Evolutionary conservation across 1,140 invertebrate species (phyloP).

Genomic region (Apocrypta bakeri): DNA sequence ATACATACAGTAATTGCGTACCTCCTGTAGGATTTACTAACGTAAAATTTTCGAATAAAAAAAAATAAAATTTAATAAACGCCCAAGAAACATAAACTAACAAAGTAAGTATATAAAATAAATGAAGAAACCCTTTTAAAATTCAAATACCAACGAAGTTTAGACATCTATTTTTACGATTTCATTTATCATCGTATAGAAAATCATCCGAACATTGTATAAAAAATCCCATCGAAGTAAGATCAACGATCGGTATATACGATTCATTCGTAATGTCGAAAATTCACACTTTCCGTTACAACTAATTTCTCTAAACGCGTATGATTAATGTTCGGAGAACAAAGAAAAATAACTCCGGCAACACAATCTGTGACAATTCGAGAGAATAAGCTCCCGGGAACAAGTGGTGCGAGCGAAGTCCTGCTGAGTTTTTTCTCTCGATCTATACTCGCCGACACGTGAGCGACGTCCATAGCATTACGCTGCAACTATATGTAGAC

Average conservation of each 20-base stretch:
- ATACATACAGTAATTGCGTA: too few relatives aligned
- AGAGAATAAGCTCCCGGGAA: constrained; percentile 5
- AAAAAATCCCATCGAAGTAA: too few relatives aligned
- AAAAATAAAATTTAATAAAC: too few relatives aligned
- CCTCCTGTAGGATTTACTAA: too few relatives aligned
- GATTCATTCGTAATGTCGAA: not conserved
- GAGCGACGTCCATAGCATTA: constrained; percentile 26
- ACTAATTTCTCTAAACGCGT: constrained; percentile 9
- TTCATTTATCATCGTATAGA: too few relatives aligned
- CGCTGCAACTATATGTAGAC: constrained; percentile 37
- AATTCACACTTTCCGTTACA: not conserved
- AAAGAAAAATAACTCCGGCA: not conserved
- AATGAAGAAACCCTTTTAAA: too few relatives aligned
- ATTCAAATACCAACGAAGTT: too few relatives aligned
- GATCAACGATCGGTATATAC: not conserved
- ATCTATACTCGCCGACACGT: not conserved
- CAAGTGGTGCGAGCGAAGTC: not conserved
- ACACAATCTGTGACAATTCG: constrained; percentile 11
- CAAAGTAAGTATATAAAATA: too few relatives aligned
- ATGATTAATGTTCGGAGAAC: constrained; percentile 28
- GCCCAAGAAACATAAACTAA: too few relatives aligned
- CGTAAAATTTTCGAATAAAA: too few relatives aligned
- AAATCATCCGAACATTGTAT: too few relatives aligned
- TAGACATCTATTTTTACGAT: too few relatives aligned
- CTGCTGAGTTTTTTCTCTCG: constrained; percentile 17